Evolutionary conservation across 2,888 invertebrate genomes (phyloP).

Genomic region (Drosophila anomalipes): DNA sequence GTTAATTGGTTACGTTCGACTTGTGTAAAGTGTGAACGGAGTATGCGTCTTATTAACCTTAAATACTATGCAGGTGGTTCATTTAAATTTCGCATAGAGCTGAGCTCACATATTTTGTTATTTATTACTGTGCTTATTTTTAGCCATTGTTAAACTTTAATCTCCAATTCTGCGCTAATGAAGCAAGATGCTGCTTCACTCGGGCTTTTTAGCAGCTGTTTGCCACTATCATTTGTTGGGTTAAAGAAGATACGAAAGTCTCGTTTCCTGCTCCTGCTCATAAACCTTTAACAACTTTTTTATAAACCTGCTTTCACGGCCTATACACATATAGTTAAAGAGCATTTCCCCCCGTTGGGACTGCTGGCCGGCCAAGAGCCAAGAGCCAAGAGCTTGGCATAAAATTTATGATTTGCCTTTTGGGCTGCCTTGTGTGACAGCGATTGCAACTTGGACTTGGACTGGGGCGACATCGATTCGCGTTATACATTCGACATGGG

Average conservation of each 20-base stretch:
- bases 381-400: slow-evolving; percentile 52
- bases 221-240: slow-evolving; percentile 53
- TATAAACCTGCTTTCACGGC: slow-evolving; percentile 52
- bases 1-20: background rate
- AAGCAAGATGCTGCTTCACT: slow-evolving; percentile 27
- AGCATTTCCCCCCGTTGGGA: slow-evolving; percentile 35
- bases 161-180: slow-evolving; percentile 49
- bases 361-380: slow-evolving; percentile 33
- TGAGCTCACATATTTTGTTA: slow-evolving; percentile 8
- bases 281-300: slow-evolving; percentile 70
- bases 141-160: slow-evolving; percentile 40
- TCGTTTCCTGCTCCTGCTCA: slow-evolving; percentile 36
- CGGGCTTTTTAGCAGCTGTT: slow-evolving; percentile 57
- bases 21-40: background rate
- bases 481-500: slow-evolving; percentile 58
- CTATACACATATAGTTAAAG: slow-evolving; percentile 27
- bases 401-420: slow-evolving; percentile 80
- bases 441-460: slow-evolving; percentile 30
- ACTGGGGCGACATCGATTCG: slow-evolving; percentile 65
- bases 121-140: slow-evolving; percentile 24
- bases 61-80: slow-evolving; percentile 18
- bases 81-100: slow-evolving; percentile 20
- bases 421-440: slow-evolving; percentile 60
- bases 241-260: slow-evolving; percentile 15
- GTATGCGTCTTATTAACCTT: background rate